Base-by-base conservation (phyloP, 2,888 invertebrate species). In the Callyntrura sp. region DNA sequence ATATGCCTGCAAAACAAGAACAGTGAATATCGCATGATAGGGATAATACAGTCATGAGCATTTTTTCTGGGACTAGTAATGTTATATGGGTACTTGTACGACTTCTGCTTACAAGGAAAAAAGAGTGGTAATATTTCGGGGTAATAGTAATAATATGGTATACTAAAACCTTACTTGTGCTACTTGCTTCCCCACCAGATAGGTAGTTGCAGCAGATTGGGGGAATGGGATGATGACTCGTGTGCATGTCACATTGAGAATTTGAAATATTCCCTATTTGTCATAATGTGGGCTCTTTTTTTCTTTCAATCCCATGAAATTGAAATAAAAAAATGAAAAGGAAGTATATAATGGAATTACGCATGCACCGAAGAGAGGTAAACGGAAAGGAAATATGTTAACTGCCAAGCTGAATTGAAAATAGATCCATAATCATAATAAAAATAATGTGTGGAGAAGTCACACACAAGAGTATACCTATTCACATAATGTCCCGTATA, bases 251-350 rank as follows among this genome's bases (percentile, higher is more conserved):
- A 62, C 62, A 48, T 62, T 23, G 45, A 48, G 62, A 81, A 82
- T 82, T 60, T 62, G 20, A 82, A 82, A 82, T 82, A 62, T 82
- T 82, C 65, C n/a, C 6, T n/a, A 82, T 62, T 82, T 82, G 60
- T 82, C 62, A 70, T 70, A 70, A 70, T 70, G 45, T 45, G 20
- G 20, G 57, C 23, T 5, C 45, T 45, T 70, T 45, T 70, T 9
- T 45, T 70, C 17, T 20, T 60, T 9, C 76, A 76, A 78, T 86
- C 65, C 43, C 57, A 87, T 81, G 85, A 82, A 87, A 70, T 87
- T 78, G 68, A 68, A 73, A 82, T 81, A 87, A 87, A 87, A 87
- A 82, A 51, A 5, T 20, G 65, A 78, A 68, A 86, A 81, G n/a
- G n/a, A n/a, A n/a, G n/a, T n/a, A n/a, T n/a, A n/a, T n/a, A n/a